A percentile compares a stretch with the other conserved stretches of the same genome.
Evolutionary conservation across 2,797 vertebrate species (phyloP).

Genomic region (Tiaroga cobitis): DNA sequence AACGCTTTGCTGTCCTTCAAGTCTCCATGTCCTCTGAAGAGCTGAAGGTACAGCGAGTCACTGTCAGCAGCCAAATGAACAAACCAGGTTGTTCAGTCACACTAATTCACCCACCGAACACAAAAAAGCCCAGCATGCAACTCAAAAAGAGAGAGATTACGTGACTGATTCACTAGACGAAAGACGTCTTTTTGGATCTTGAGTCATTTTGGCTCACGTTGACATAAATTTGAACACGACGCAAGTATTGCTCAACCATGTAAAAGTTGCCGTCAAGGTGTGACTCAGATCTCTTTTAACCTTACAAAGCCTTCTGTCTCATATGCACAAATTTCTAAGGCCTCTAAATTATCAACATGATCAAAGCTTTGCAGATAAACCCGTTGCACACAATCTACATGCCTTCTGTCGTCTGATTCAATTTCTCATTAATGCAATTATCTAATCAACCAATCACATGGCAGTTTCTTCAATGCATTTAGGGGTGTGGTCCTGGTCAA

Average conservation of each 20-base stretch:
- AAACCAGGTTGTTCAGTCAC: slow-evolving; percentile 5
- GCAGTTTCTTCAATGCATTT: no score
- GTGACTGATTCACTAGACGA: not conserved
- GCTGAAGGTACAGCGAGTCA: slow-evolving; percentile 1
- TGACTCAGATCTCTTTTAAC: no score
- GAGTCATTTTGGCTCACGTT: not conserved
- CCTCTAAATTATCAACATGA: no score
- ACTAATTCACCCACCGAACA: not conserved
- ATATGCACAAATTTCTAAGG: no score
- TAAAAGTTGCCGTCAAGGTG: not conserved
- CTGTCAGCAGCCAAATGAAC: slow-evolving; percentile 4
- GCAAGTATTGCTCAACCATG: not conserved
- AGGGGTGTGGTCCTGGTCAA: no score
- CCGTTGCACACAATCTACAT: no score
- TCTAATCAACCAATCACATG: no score
- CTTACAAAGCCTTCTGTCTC: no score
- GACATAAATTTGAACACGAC: not conserved
- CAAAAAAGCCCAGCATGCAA: not conserved
- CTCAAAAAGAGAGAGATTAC: not conserved
- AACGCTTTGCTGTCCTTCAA: not conserved
- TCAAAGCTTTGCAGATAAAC: no score
- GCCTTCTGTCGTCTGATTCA: no score
- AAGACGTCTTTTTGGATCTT: not conserved
- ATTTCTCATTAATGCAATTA: no score
- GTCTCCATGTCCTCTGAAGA: not conserved